Evolutionary conservation across 30 jellyfish, hydroid and myxozoan species (phyloP).

Genomic region (Aurelia aurita complex sp. Pacific): DNA sequence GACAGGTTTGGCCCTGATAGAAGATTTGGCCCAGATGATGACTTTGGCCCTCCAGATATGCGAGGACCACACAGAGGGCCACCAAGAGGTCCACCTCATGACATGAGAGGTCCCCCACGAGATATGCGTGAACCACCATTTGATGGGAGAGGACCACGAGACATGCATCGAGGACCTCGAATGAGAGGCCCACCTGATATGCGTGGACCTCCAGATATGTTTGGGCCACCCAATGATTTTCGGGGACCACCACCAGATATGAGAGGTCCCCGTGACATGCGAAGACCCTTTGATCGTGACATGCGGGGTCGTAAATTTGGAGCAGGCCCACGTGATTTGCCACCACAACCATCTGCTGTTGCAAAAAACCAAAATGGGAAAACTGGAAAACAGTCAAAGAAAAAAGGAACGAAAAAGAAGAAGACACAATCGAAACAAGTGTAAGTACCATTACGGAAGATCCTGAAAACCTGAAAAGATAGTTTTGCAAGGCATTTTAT

Average conservation of each 20-base stretch:
- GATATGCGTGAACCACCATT: slow-evolving; percentile 46
- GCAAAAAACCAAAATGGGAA: slow-evolving; percentile 42
- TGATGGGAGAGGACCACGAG: slow-evolving; percentile 47
- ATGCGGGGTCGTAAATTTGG: slow-evolving; percentile 47
- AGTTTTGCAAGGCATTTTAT: neutral
- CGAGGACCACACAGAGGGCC: slow-evolving; percentile 72
- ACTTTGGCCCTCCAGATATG: slow-evolving; percentile 47
- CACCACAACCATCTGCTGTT: slow-evolving; percentile 31
- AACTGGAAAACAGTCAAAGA: slow-evolving; percentile 3
- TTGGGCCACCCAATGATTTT: slow-evolving; percentile 24
- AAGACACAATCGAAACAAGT: slow-evolving; percentile 1
- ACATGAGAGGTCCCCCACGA: slow-evolving; percentile 49
- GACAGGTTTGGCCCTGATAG: slow-evolving; percentile 50
- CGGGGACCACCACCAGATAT: slow-evolving; percentile 27
- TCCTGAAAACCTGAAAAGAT: neutral
- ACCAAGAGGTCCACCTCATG: slow-evolving; percentile 61
- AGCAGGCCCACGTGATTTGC: neutral
- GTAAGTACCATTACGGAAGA: slow-evolving; percentile 2
- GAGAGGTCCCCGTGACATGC: slow-evolving; percentile 44
- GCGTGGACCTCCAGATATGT: slow-evolving; percentile 42
- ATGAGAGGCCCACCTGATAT: slow-evolving; percentile 27
- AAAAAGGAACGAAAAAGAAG: slow-evolving; percentile 23
- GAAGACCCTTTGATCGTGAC: slow-evolving; percentile 24
- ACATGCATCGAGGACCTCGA: slow-evolving; percentile 39
- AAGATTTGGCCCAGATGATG: slow-evolving; percentile 61